phyloP scores from a whole-genome alignment of 2,888 invertebrate species.

The Pterostichus madidus region DNA sequence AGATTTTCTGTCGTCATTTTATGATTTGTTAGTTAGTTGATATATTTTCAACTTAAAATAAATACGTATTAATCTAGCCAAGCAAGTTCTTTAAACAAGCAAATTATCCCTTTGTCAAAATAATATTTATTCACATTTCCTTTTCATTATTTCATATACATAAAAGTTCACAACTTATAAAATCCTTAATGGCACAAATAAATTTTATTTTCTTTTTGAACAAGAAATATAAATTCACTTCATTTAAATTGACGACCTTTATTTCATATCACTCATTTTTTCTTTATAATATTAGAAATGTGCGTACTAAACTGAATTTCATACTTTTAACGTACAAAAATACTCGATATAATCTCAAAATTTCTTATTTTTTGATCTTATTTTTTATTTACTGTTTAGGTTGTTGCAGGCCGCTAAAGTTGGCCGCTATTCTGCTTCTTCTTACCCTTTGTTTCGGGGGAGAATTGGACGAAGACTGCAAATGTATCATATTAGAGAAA shows the following conservation, averaged over 20 bases:
- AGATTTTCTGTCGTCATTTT: too few species aligned
- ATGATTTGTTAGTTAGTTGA: too few species aligned
- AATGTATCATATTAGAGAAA: constrained; percentile 1
- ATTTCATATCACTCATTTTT: constrained; percentile 18
- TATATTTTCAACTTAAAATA: too few species aligned
- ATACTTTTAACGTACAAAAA: constrained; percentile 57
- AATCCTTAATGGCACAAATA: constrained; percentile 53
- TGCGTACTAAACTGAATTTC: constrained; percentile 47
- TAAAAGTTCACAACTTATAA: not conserved
- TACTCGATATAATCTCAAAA: constrained; percentile 45
- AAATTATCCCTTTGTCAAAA: constrained; percentile 22
- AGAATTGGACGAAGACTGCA: constrained; percentile 39
- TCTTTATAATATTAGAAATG: not conserved
- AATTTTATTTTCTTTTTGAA: not conserved
- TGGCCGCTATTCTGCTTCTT: constrained; percentile 74
- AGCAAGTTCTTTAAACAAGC: too few species aligned
- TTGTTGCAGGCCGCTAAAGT: constrained; percentile 69
- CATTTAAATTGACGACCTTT: constrained; percentile 17
- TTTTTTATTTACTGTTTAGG: constrained; percentile 58
- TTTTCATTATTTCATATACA: not conserved
- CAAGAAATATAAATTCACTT: constrained; percentile 25
- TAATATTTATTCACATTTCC: constrained; percentile 27
- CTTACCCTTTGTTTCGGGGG: constrained; percentile 68
- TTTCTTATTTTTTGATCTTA: constrained; percentile 48
- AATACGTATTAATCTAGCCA: too few species aligned